Conservation (phyloP, 1,140 invertebrate species). For the Pogonomyrmex barbatus region DNA sequence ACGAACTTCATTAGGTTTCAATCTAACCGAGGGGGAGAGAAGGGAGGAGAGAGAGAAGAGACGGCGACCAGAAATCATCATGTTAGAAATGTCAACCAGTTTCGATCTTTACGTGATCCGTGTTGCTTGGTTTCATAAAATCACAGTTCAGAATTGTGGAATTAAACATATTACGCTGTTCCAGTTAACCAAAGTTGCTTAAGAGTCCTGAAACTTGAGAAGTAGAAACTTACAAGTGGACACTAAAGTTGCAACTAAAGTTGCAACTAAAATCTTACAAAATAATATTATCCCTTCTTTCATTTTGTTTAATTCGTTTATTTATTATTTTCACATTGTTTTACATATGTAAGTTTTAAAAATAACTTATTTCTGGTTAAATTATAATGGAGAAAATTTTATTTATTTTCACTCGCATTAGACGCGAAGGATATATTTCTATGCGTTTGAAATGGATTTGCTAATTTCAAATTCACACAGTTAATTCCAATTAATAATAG, state of each 20-base stretch:
- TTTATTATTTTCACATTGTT: neutral
- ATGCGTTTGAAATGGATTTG: neutral
- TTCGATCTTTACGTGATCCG: neutral
- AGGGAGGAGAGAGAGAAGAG: too few relatives aligned
- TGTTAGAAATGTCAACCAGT: constrained; percentile 45
- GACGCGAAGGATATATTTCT: neutral
- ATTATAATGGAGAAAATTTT: neutral
- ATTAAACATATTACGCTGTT: neutral
- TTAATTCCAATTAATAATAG: constrained; percentile 62
- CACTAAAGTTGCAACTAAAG: too few relatives aligned
- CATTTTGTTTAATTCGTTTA: neutral
- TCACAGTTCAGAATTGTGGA: neutral
- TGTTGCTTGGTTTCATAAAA: neutral
- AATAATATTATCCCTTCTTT: neutral
- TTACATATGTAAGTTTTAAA: neutral
- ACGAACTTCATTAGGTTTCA: constrained; percentile 56
- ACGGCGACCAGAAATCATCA: constrained; percentile 2
- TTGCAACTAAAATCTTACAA: neutral
- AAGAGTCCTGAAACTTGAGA: neutral
- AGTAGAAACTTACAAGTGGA: neutral
- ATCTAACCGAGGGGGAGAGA: neutral
- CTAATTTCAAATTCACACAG: constrained; percentile 6
- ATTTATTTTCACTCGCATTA: neutral
- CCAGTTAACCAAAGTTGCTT: neutral
- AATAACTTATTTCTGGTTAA: neutral